Evolutionary conservation across 2,888 invertebrate species (phyloP), one percentile per base, ranked within the genome.

Genomic region (Parnassius smintheus): DNA sequence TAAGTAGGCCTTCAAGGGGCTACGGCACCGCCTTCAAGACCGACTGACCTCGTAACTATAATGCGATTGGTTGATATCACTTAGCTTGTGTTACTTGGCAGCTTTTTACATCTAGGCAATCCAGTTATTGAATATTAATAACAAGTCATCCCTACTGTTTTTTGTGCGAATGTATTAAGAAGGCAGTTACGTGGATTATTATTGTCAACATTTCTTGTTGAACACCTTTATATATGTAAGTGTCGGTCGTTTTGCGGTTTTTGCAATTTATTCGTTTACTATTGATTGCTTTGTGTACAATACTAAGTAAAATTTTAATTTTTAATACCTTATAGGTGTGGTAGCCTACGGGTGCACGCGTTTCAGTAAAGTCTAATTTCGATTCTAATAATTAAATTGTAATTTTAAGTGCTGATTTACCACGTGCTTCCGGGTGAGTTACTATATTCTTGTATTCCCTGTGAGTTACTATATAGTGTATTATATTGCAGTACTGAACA

Each of bases 11-110:
- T 68, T 66, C 62, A 52, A 35, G 52, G 18, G 59, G 18, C 42
- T 56, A 54, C 42, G 42, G 66, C 57, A 60, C 70, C 70, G 69
- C 72, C 70, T 67, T 53, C 57, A 2, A 46, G 64, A 59, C 64
- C 64, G 56, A 64, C 64, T 64, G 68, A 66, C 71, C 70, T 70
- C 67, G 65, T 61, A 45, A 53, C 57, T 52, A 52, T 53, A 65
- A 57, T 57, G 56, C 65, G 64, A 72, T 71, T 72, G 72, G 72
- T 59, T 61, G 62, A 51, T 51, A 46, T 58, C 63, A 62, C 59
- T 44, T 56, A 56, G 55, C 50, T 61, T 53, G 65, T 67, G 66
- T 69, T 69, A 68, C 65, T 61, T 54, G 58, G 56, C 42, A 41
- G 54, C 60, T 42, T 9, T 44, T 56, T 42, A 60, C 35, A 45